A percentile compares a stretch with the other conserved stretches of the same genome.
These are phyloP conservation scores for Pantherophis alleghaniensis DNA, from an alignment of 2,797 vertebrate species.

Conservation along the genomic window DNA sequence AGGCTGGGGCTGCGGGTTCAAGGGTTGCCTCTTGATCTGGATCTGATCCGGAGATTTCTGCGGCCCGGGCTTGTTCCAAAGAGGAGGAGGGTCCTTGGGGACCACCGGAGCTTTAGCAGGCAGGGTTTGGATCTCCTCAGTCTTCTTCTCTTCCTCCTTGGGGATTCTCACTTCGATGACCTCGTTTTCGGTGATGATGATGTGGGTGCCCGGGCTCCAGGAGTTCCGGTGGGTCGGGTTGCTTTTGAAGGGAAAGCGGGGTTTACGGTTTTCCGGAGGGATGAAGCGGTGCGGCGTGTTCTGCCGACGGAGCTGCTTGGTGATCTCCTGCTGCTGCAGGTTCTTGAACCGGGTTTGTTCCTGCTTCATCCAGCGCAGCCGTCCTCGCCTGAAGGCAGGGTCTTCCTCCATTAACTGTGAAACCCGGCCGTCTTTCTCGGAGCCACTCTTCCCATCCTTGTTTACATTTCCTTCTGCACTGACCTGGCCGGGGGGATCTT, in stretches of 20 bases:
- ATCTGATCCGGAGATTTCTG: constrained; percentile 78
- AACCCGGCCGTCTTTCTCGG: constrained; percentile 74
- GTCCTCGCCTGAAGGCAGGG: constrained; percentile 80
- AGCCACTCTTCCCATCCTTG: constrained; percentile 61
- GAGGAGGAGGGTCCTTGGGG: constrained; percentile 69
- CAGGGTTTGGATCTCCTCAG: constrained; percentile 71
- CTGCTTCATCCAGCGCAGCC: constrained; percentile 92
- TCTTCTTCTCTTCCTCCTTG: constrained; percentile 83
- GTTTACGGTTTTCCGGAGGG: constrained; percentile 95
- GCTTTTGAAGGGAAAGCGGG: constrained; percentile 98
- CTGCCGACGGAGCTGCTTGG: constrained; percentile 91
- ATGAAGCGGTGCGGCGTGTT: constrained; percentile 93
- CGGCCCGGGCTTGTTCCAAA: constrained; percentile 69
- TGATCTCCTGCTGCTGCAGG: constrained; percentile 95
- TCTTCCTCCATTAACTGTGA: constrained; percentile 80
- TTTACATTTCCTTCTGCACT: constrained; percentile 23
- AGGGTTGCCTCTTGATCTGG: constrained; percentile 80
- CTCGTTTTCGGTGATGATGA: constrained; percentile 94
- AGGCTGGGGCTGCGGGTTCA: constrained; percentile 63
- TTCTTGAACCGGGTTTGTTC: constrained; percentile 92
- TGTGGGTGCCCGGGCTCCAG: constrained; percentile 96
- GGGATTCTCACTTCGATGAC: constrained; percentile 94
- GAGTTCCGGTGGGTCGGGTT: constrained; percentile 96
- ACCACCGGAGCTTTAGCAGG: constrained; percentile 31
- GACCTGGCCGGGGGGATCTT: not conserved